Conservation (phyloP, 2,113 vertebrate genomes). For the Progne subis region DNA sequence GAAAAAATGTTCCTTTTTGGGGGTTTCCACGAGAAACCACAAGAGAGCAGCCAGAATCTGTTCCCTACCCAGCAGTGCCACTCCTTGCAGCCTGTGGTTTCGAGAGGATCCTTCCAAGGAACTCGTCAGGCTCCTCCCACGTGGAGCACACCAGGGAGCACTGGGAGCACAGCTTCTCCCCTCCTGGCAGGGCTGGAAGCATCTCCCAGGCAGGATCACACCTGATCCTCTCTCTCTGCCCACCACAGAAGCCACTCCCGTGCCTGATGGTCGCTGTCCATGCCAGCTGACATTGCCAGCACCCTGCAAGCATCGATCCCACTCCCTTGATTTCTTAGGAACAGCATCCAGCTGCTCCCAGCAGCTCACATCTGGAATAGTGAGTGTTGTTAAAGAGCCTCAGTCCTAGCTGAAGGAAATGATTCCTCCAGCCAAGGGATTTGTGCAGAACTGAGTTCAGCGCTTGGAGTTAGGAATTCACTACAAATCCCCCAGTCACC, state of each 20-base stretch:
- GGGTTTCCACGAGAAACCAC: slow-evolving; percentile 11
- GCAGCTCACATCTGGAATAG: slow-evolving; percentile 24
- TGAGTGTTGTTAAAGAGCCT: not conserved
- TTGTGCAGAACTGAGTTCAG: not conserved
- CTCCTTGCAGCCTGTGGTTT: not conserved
- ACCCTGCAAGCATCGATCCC: not conserved
- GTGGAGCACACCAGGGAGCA: not conserved
- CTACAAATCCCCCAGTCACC: not conserved
- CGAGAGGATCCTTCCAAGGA: not conserved
- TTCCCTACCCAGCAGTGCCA: not conserved
- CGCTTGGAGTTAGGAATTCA: not conserved
- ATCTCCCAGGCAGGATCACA: not conserved
- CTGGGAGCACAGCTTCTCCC: not conserved
- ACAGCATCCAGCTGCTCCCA: slow-evolving; percentile 39
- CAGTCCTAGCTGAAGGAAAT: not conserved
- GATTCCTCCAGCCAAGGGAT: not conserved
- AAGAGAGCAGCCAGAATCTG: not conserved
- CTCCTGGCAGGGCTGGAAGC: fast-evolving
- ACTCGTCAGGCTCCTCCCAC: fast-evolving
- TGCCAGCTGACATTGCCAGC: not conserved
- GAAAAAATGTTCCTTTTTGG: slow-evolving; percentile 1
- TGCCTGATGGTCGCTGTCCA: too few species aligned
- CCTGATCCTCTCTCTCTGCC: not conserved
- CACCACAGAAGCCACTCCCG: not conserved
- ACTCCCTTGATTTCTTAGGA: not conserved